Evolutionary conservation across 2,888 invertebrate genomes (phyloP), one percentile per base, ranked within the genome.

Genomic region (Aphodius sticticus): DNA sequence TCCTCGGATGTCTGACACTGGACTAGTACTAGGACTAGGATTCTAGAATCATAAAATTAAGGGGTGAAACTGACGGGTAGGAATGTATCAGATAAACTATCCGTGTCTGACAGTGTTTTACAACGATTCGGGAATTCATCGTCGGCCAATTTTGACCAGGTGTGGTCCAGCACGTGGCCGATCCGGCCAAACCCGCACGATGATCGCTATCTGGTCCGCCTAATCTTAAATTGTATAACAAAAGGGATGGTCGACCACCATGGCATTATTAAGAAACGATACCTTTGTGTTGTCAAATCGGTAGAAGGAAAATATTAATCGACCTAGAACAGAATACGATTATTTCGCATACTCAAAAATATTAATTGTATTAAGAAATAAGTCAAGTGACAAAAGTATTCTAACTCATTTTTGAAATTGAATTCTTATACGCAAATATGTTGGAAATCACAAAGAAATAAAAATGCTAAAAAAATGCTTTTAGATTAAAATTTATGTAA

Each of bases 211-310:
- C 79, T 79, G 69, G 53, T 72, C 76, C 70, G 72, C 74, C 69
- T 75, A 75, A 78, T 74, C 77, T 76, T 79, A 79, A 79, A 79
- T 79, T 79, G 77, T 72, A 79, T 79, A 79, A 79, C 79, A 79
- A 79, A 79, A 79, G 79, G 72, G 72, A 76, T 53, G 53, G 53
- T 53, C 77, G 72, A 72, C 72, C 77, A 77, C 77, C 71, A 69
- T 77, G 77, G 77, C 72, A 71, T 77, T 53, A 53, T 53, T 7
- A 53, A 53, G 53, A 53, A 53, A 53, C 53, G 53, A 53, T 53
- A 53, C 53, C 53, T 53, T 53, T 53, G 53, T 53, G 53, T 53
- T 53, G 7, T 53, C 53, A 53, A 12, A 53, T 26, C 26, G 12
- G 12, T 53, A 53, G 53, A 7, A 53, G 53, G 12, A 53, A 53